Conservation (phyloP, 2,888 invertebrate species). For the Athalia rosae region DNA sequence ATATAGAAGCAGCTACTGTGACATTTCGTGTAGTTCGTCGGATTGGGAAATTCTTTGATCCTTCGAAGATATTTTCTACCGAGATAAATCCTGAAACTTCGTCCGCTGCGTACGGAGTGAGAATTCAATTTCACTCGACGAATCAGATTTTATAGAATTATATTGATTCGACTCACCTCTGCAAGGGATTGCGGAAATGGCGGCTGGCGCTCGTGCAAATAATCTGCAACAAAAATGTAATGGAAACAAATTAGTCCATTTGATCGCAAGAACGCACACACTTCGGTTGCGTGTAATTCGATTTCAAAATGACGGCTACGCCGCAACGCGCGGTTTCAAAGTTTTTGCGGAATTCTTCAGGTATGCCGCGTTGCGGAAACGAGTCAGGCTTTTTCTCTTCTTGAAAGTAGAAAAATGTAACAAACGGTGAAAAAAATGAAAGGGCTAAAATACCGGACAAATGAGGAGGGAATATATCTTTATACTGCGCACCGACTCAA, state of each 20-base stretch:
- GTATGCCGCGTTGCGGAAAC: background rate
- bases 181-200: constrained; percentile 55
- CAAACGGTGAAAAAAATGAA: constrained; percentile 23
- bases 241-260: constrained; percentile 4
- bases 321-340: constrained; percentile 2
- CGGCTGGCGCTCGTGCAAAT: constrained; percentile 60
- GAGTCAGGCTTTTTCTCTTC: background rate
- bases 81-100: constrained; percentile 18
- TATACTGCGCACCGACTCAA: background rate
- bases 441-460: constrained; percentile 36
- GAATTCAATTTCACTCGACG: background rate
- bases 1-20: background rate
- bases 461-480: constrained; percentile 20
- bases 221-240: constrained; percentile 61
- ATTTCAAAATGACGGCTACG: background rate
- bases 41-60: background rate
- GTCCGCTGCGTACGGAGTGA: background rate
- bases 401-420: background rate
- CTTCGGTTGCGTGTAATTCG: background rate
- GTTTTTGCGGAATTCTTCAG: background rate
- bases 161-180: constrained; percentile 58
- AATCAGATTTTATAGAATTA: constrained; percentile 14
- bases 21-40: background rate
- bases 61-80: background rate
- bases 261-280: background rate